A percentile compares a stretch with the other conserved stretches of the same genome.
phyloP scores from a whole-genome alignment of 2,888 invertebrate genomes.

The Zygaena filipendulae region DNA sequence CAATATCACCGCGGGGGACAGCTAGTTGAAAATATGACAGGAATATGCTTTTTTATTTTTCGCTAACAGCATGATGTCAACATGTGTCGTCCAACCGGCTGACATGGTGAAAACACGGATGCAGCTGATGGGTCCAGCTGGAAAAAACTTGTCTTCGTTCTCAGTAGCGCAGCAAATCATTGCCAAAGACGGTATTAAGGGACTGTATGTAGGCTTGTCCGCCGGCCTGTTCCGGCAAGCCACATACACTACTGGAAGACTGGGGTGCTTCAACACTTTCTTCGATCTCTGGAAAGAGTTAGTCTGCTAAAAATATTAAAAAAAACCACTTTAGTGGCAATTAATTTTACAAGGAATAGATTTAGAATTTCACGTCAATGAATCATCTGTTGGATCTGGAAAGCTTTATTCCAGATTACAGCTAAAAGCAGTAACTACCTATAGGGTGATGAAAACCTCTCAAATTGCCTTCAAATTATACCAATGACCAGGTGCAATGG shows the following conservation, averaged over 20 bases:
- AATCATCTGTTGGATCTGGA: not conserved
- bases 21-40: too few relatives aligned
- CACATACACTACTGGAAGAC: conserved; percentile 93
- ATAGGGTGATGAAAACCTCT: too few relatives aligned
- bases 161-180: conserved; percentile 79
- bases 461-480: too few relatives aligned
- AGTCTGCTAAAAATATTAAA: too few relatives aligned
- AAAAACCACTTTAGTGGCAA: too few relatives aligned
- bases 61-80: conserved; percentile 30
- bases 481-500: too few relatives aligned
- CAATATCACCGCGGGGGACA: too few relatives aligned
- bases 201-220: conserved; percentile 89
- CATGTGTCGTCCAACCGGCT: conserved; percentile 33
- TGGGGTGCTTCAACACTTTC: conserved; percentile 91
- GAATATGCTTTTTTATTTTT: not conserved
- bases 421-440: too few relatives aligned
- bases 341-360: too few relatives aligned
- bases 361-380: too few relatives aligned
- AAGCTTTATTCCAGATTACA: not conserved
- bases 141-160: conserved; percentile 73
- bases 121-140: conserved; percentile 26
- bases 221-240: conserved; percentile 94
- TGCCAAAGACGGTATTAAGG: conserved; percentile 83
- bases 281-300: conserved; percentile 76
- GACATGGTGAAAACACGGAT: conserved; percentile 40